These are phyloP conservation scores for Drosophila eohydei DNA, from an alignment of 2,888 invertebrate genomes.

Conservation along the genomic window DNA sequence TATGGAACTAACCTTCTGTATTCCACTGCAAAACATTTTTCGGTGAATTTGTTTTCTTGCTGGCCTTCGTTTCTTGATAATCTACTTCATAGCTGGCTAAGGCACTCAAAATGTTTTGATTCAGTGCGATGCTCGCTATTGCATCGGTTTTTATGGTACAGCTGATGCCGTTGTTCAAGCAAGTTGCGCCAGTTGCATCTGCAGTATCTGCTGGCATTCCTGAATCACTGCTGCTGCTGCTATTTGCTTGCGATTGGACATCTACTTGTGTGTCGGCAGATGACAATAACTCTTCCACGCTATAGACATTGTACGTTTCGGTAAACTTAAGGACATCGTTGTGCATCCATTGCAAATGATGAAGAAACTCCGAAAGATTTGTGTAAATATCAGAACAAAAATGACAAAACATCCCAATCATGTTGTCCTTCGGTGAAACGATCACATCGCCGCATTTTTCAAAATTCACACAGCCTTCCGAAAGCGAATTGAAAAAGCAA, in stretches of 20 bases:
- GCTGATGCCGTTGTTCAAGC: background rate
- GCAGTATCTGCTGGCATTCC: constrained; percentile 15
- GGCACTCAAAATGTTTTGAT: constrained; percentile 9
- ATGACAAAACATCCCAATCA: constrained; percentile 60
- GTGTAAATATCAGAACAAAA: constrained; percentile 59
- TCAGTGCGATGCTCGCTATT: background rate
- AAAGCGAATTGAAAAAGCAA: constrained; percentile 23
- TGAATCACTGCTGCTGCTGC: constrained; percentile 21
- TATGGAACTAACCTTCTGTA: constrained; percentile 15
- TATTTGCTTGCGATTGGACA: background rate
- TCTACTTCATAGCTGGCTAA: constrained; percentile 24
- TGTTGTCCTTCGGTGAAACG: constrained; percentile 56
- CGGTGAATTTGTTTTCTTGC: background rate
- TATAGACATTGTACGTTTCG: constrained; percentile 54
- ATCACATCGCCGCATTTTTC: constrained; percentile 75
- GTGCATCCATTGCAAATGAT: constrained; percentile 63
- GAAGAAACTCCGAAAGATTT: constrained; percentile 54
- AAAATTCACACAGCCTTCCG: constrained; percentile 42
- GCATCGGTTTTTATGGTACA: background rate
- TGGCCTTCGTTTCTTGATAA: background rate
- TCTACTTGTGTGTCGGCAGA: constrained; percentile 8
- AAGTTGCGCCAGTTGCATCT: background rate
- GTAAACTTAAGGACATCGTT: constrained; percentile 53
- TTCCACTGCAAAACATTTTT: constrained; percentile 9
- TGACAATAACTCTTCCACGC: constrained; percentile 65